These are phyloP conservation scores for Agapostemon virescens DNA, from an alignment of 2,888 invertebrate genomes.

Conservation along the genomic window DNA sequence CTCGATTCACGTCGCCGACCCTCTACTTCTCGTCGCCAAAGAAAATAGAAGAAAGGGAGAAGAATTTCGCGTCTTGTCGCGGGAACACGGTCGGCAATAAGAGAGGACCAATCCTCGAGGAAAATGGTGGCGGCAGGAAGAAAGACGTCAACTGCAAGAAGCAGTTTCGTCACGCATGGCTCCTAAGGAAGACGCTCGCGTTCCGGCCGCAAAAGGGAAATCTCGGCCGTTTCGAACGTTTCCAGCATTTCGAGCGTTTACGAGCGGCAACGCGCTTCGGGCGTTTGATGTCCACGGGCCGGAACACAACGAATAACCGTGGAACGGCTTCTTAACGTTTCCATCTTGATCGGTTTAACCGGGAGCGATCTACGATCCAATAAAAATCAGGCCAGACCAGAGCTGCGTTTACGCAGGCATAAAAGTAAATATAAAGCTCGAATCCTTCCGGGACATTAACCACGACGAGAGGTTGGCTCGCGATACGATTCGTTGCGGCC, in stretches of 20 bases:
- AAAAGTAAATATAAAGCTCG: slow-evolving; percentile 78
- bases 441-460: slow-evolving; percentile 77
- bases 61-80: neutral
- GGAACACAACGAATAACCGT: slow-evolving; percentile 73
- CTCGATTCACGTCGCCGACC: neutral
- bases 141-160: slow-evolving; percentile 7
- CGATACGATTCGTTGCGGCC: slow-evolving; percentile 22
- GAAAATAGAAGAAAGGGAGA: neutral
- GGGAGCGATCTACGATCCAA: slow-evolving; percentile 73
- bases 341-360: slow-evolving; percentile 79
- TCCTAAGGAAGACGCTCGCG: slow-evolving; percentile 52
- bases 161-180: slow-evolving; percentile 67
- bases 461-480: slow-evolving; percentile 34
- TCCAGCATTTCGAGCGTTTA: slow-evolving; percentile 69
- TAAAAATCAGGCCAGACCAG: slow-evolving; percentile 70
- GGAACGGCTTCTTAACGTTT: slow-evolving; percentile 76
- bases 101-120: slow-evolving; percentile 17
- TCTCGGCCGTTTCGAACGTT: slow-evolving; percentile 58
- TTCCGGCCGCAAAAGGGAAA: slow-evolving; percentile 37
- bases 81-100: slow-evolving; percentile 13
- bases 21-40: neutral
- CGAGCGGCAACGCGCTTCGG: slow-evolving; percentile 65
- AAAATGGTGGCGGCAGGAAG: slow-evolving; percentile 26
- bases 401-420: slow-evolving; percentile 75
- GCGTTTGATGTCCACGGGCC: slow-evolving; percentile 16